Percentiles rank a stretch among this genome's conserved stretches.
Evolutionary conservation across 2,888 invertebrate species (phyloP).

Genomic region (Athalia rosae): DNA sequence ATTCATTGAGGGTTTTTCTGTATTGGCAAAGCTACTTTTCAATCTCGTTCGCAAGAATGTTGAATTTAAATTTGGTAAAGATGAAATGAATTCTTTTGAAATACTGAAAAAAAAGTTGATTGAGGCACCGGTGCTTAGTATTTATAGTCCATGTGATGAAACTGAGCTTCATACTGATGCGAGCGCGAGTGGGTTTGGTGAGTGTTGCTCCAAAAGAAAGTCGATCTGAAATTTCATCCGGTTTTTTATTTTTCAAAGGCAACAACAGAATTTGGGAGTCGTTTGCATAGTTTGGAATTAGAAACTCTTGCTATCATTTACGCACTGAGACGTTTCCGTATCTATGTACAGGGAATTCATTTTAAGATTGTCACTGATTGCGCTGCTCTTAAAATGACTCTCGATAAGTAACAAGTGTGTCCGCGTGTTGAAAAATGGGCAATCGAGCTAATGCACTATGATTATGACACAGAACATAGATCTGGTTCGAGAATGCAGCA

Average conservation of each 20-base stretch:
- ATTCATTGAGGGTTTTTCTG: constrained; percentile 55
- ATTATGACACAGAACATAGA: constrained; percentile 56
- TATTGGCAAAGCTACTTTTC: constrained; percentile 60
- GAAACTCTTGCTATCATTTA: constrained; percentile 59
- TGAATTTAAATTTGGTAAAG: constrained; percentile 55
- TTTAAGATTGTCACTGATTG: constrained; percentile 63
- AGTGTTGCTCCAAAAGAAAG: constrained; percentile 63
- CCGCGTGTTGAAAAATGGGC: no score
- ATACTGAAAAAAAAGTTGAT: constrained; percentile 52
- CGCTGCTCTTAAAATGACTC: constrained; percentile 56
- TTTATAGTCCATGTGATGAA: constrained; percentile 60
- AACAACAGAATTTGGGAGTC: constrained; percentile 58
- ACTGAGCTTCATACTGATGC: constrained; percentile 68
- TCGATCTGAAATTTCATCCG: constrained; percentile 58
- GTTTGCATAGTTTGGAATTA: constrained; percentile 64
- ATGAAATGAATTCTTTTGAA: constrained; percentile 54
- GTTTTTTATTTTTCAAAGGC: constrained; percentile 64
- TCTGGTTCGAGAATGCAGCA: constrained; percentile 59
- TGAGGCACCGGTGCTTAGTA: constrained; percentile 55
- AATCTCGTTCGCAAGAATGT: constrained; percentile 54
- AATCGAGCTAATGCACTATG: constrained; percentile 55
- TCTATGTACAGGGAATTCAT: constrained; percentile 58
- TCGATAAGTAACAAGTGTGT: no score
- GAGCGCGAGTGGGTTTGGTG: constrained; percentile 61
- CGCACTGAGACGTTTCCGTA: constrained; percentile 57